Percentiles rank a stretch among this genome's conserved stretches.
Evolutionary conservation across 2,888 invertebrate genomes (phyloP).

Genomic region (Drosophila siamana): DNA sequence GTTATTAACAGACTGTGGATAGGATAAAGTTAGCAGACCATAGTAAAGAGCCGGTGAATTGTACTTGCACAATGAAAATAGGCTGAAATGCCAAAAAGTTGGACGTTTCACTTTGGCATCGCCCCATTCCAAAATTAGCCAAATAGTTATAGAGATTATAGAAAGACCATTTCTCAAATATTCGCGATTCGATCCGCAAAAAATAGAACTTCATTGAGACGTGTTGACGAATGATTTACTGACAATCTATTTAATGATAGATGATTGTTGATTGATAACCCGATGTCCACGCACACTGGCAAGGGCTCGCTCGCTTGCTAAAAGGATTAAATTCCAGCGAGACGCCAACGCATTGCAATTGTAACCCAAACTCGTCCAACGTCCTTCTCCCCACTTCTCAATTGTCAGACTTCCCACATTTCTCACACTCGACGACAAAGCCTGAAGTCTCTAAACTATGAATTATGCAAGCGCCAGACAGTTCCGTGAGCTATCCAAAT

Average conservation of each 20-base stretch:
- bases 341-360: conserved; percentile 48
- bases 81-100: too few species aligned
- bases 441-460: conserved; percentile 51
- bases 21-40: conserved; percentile 45
- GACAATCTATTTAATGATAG: conserved; percentile 73
- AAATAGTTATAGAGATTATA: conserved; percentile 36
- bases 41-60: conserved; percentile 14
- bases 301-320: conserved; percentile 35
- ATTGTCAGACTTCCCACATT: neutral
- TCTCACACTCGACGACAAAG: conserved; percentile 5
- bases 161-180: conserved; percentile 37
- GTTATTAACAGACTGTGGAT: conserved; percentile 57
- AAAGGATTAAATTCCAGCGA: conserved; percentile 70
- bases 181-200: conserved; percentile 21
- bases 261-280: conserved; percentile 70
- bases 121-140: conserved; percentile 31
- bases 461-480: conserved; percentile 61
- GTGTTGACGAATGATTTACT: conserved; percentile 77
- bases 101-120: too few species aligned
- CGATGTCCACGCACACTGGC: neutral
- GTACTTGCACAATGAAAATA: conserved; percentile 24
- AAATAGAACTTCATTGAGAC: conserved; percentile 45
- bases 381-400: neutral
- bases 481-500: neutral
- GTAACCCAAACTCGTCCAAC: conserved; percentile 13